These are phyloP conservation scores for Hormiphora californensis DNA, from an alignment of 37 sponge, comb jelly and placozoan genomes.

Conservation along the genomic window DNA sequence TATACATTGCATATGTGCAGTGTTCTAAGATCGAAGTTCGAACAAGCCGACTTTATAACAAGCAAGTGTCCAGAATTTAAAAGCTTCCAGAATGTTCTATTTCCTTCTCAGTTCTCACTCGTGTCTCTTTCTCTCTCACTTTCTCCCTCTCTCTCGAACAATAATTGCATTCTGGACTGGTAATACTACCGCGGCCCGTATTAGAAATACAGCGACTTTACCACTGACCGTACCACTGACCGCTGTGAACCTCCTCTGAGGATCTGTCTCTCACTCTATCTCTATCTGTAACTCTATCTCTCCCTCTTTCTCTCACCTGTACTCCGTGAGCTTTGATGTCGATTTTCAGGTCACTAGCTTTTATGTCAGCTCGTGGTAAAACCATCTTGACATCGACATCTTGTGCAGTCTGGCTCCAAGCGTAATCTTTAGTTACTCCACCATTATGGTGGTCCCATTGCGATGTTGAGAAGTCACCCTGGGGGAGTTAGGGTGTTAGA, in stretches of 20 bases:
- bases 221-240: not conserved
- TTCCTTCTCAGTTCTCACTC: no score
- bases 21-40: no score
- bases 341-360: conserved; percentile 67
- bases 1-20: no score
- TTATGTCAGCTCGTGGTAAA: conserved; percentile 63
- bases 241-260: no score
- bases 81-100: no score
- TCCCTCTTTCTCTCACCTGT: conserved; percentile 59
- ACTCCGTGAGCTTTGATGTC: conserved; percentile 70
- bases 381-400: conserved; percentile 76
- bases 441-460: conserved; percentile 81
- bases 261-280: not conserved
- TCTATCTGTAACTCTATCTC: not conserved
- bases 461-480: not conserved
- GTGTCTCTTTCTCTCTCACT: no score
- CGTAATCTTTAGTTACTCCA: conserved; percentile 70
- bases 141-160: no score
- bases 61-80: no score
- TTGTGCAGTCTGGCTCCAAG: conserved; percentile 80
- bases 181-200: no score
- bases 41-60: no score
- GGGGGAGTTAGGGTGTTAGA: not conserved
- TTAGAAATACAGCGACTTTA: not conserved
- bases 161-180: no score